Conservation (phyloP, 1,140 invertebrate genomes). For the Matsumurasca onukii region DNA sequence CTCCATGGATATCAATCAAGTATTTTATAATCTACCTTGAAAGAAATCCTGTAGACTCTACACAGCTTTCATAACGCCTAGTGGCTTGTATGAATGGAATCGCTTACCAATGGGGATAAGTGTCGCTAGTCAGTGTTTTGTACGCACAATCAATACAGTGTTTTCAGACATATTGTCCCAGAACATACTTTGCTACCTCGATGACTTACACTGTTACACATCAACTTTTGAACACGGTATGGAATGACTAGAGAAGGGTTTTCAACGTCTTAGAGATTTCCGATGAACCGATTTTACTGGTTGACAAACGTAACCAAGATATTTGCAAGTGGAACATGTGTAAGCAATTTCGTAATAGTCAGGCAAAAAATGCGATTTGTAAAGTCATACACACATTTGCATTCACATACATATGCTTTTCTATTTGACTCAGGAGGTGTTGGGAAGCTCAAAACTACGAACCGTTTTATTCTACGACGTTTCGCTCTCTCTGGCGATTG, state of each 20-base stretch:
- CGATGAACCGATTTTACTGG: no score
- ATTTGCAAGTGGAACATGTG: no score
- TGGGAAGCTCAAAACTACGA: no score
- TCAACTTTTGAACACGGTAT: not conserved
- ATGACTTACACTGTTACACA: not conserved
- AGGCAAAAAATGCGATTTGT: no score
- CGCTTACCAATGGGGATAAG: no score
- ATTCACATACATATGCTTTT: no score
- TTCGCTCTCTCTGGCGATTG: no score
- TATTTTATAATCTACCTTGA: not conserved
- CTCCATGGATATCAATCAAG: not conserved
- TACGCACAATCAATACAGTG: not conserved
- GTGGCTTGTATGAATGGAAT: not conserved
- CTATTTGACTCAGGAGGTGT: no score
- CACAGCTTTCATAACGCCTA: not conserved
- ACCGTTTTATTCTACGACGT: no score
- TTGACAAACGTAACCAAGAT: no score
- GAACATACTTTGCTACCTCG: not conserved
- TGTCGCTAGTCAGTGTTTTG: slow-evolving; percentile 9
- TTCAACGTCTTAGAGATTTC: not conserved
- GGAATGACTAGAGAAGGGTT: not conserved
- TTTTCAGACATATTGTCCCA: not conserved
- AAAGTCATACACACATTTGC: no score
- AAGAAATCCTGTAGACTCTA: not conserved
- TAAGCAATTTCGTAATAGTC: no score